phyloP scores from a whole-genome alignment of 2,888 invertebrate genomes.

The Branchipolynoe longqiensis region DNA sequence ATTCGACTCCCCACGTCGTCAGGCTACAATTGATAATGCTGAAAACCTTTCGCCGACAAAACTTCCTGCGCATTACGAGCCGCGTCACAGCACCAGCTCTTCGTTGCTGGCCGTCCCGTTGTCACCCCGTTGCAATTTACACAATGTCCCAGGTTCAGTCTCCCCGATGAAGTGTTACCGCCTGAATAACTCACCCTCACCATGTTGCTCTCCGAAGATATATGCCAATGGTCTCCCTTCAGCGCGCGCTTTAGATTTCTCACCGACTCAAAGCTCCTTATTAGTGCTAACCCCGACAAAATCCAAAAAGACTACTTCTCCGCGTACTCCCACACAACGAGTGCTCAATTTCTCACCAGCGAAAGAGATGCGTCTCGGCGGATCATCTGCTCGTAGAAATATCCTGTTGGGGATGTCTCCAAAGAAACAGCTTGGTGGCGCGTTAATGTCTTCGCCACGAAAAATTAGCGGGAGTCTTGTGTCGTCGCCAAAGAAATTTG shows the following conservation, averaged over 20 bases:
- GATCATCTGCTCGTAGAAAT: not conserved
- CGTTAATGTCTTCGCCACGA: not conserved
- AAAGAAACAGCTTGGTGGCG: not conserved
- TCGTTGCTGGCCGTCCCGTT: not conserved
- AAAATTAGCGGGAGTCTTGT: not conserved
- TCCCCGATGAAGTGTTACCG: not conserved
- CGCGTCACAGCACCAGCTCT: too few species aligned
- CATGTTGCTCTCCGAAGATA: not conserved
- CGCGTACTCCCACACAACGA: slow-evolving; percentile 12
- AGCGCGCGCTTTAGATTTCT: slow-evolving; percentile 19
- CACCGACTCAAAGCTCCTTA: not conserved
- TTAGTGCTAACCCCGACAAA: not conserved
- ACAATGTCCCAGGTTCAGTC: not conserved
- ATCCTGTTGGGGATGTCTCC: not conserved
- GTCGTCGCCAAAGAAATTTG: slow-evolving; percentile 21
- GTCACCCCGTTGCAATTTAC: slow-evolving; percentile 8
- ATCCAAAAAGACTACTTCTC: not conserved
- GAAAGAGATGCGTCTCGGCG: slow-evolving; percentile 11
- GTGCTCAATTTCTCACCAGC: slow-evolving; percentile 23
- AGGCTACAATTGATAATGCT: not conserved
- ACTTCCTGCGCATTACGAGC: too few species aligned
- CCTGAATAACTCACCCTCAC: not conserved
- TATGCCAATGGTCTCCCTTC: slow-evolving; percentile 10
- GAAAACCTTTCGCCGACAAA: slow-evolving; percentile 5
- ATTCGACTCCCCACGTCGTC: not conserved